Base-by-base conservation (phyloP, 2,797 vertebrate species). In the Vespertilio murinus region DNA sequence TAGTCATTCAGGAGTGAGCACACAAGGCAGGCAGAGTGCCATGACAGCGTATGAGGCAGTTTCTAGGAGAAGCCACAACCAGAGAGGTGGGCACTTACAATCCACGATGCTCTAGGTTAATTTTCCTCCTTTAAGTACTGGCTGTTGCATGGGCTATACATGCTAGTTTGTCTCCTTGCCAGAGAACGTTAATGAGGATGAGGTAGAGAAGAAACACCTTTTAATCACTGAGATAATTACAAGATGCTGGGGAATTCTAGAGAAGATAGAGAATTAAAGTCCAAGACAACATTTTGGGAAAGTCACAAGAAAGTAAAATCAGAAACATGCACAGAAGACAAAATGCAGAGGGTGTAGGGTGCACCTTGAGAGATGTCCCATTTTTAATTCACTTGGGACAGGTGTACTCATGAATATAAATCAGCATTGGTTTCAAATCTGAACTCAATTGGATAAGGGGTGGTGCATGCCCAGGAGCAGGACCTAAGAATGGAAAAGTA, bases 101-200 rank as follows among this genome's bases (percentile, higher is more conserved):
- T n/a, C 69, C 40, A 2, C 22, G 47, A 22, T 54, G 8, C 42
- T 71, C 40, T 74, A 22, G 40, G 16, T 88, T 65, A 92, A 47
- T 95, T 73, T 86, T 92, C 54, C 49, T 75, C 35, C 40, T 42
- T 82, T n/a, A 59, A 65, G 9, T 92, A 33, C 52, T 91, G 40
- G 4, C 30, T 79, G 3, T 35, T 73, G 16, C 17, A 14, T 22
- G 14, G 23, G 22, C 13, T 88, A n/a, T 54, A 79, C 74, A 64
- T 65, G 45, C 3, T 73, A 54, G n/a, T 80, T 83, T 77, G 8
- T 71, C 23, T 95, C 67, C 67, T 91, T 52, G 3, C 67, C 25
- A 54, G 18, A 65, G 8, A 79, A 52, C 38, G 3, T 67, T 56
- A 94, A 52, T 22, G 14, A 56, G 25, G 35, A 70, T 82, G 22